A percentile compares a stretch with the other conserved stretches of the same genome.
Conservation (phyloP, 2,888 invertebrate species). For the Lasioglossum vierecki region DNA sequence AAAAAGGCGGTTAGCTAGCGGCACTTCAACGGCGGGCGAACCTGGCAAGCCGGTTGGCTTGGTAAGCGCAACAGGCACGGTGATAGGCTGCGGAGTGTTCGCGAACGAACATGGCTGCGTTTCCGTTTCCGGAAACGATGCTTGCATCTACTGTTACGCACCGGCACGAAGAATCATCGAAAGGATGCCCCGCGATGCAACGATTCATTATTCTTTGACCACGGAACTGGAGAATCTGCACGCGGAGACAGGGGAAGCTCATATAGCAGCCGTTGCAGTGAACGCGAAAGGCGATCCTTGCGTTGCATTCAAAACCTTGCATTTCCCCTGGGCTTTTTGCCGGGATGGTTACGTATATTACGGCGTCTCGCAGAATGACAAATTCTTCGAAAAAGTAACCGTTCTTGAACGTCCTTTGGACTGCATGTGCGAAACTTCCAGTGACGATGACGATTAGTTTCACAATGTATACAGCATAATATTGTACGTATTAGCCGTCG, state of each 20-base stretch:
- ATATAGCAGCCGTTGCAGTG: constrained; percentile 66
- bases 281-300: constrained; percentile 61
- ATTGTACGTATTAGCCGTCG: neutral
- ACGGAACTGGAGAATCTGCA: constrained; percentile 64
- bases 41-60: constrained; percentile 57
- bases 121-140: constrained; percentile 73
- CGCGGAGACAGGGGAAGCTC: constrained; percentile 40
- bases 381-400: constrained; percentile 59
- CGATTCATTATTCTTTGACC: constrained; percentile 46
- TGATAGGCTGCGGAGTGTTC: constrained; percentile 75
- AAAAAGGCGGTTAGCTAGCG: constrained; percentile 67
- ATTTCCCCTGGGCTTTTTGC: constrained; percentile 77
- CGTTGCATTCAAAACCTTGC: constrained; percentile 64
- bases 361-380: constrained; percentile 59
- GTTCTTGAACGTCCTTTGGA: constrained; percentile 59
- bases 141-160: constrained; percentile 65
- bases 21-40: constrained; percentile 69
- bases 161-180: constrained; percentile 72
- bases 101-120: constrained; percentile 63
- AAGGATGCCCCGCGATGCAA: constrained; percentile 39
- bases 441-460: constrained; percentile 47
- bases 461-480: neutral
- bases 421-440: constrained; percentile 60
- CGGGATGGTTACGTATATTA: constrained; percentile 69
- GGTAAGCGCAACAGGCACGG: constrained; percentile 69